A percentile compares a stretch with the other conserved stretches of the same genome.
phyloP scores from a whole-genome alignment of 2,797 vertebrate genomes.

The Chaetophractus vellerosus region DNA sequence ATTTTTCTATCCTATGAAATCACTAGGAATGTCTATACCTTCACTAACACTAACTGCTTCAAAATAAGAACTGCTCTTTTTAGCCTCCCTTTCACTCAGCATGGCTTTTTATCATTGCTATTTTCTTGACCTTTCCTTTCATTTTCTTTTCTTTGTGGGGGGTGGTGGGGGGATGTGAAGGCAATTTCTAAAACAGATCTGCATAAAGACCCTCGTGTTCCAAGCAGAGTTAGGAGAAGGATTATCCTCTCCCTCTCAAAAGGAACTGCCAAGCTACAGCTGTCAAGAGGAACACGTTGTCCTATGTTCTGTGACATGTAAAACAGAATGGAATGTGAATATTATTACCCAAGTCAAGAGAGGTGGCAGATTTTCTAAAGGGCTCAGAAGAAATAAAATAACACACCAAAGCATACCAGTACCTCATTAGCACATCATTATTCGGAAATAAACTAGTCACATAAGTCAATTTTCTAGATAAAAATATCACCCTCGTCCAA shows the following conservation, averaged over 20 bases:
- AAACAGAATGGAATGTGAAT: not conserved
- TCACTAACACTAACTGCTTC: not conserved
- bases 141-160: not conserved
- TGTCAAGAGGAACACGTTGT: not conserved
- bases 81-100: not conserved
- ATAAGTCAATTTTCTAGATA: not conserved
- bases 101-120: not conserved
- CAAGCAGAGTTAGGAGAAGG: not conserved
- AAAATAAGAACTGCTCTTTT: not conserved
- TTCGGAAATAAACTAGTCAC: not conserved
- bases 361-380: slow-evolving; percentile 4
- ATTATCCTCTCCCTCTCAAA: not conserved
- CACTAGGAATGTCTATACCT: not conserved
- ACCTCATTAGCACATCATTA: not conserved
- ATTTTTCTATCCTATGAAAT: not conserved
- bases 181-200: too few species aligned
- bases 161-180: too few species aligned
- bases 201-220: not conserved
- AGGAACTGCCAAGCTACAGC: not conserved
- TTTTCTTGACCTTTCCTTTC: not conserved
- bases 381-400: not conserved
- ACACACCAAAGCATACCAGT: not conserved
- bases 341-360: not conserved
- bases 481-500: not conserved
- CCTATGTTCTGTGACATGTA: not conserved